Evolutionary conservation across 2,797 vertebrate genomes (phyloP).

Genomic region (Sebastes steindachneri): DNA sequence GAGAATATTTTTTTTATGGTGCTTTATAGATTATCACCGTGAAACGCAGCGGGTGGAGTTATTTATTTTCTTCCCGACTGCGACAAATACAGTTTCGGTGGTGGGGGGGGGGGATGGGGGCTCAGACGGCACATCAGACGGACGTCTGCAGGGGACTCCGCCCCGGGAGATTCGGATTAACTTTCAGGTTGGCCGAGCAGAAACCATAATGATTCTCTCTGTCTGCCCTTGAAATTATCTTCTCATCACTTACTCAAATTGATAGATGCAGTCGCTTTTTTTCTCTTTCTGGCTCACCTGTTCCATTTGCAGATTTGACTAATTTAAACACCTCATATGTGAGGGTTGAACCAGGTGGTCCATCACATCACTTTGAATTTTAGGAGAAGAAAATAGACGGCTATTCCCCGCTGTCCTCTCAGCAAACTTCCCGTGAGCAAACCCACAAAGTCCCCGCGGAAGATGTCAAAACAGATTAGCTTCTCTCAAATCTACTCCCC

Average conservation of each 20-base stretch:
- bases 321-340: conserved; percentile 34
- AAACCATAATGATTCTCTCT: conserved; percentile 77
- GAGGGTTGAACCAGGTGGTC: conserved; percentile 32
- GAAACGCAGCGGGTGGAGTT: conserved; percentile 46
- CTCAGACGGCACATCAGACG: conserved; percentile 49
- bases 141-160: conserved; percentile 16
- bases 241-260: conserved; percentile 73
- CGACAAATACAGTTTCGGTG: conserved; percentile 39
- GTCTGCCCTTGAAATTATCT: conserved; percentile 79
- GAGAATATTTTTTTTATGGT: conserved; percentile 33
- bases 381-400: neutral
- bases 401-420: conserved; percentile 16
- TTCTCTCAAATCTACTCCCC: conserved; percentile 66
- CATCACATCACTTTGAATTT: neutral
- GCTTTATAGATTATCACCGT: conserved; percentile 56
- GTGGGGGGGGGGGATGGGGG: neutral
- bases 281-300: conserved; percentile 47
- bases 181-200: conserved; percentile 79
- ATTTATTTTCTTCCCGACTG: conserved; percentile 63
- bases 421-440: conserved; percentile 40
- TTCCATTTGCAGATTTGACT: conserved; percentile 59
- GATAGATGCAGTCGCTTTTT: conserved; percentile 62
- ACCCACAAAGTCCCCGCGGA: conserved; percentile 41
- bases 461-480: conserved; percentile 75
- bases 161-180: conserved; percentile 74